phyloP scores from a whole-genome alignment of 1,140 invertebrate genomes.

The Procambarus virginalis region DNA sequence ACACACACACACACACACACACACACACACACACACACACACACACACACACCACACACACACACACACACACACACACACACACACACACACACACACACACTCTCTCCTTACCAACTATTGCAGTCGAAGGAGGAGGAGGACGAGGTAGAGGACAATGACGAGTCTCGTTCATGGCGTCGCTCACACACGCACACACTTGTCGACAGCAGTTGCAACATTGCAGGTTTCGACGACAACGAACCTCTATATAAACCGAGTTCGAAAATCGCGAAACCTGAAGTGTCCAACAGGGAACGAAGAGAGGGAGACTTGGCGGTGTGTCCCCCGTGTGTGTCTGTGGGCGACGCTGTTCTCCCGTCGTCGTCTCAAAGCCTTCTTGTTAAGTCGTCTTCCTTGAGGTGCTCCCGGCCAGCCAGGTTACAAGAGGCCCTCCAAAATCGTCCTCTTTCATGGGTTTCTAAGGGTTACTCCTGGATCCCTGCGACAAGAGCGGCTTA shows the following conservation, averaged over 20 bases:
- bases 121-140: no score
- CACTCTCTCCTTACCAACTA: not conserved
- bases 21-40: not conserved
- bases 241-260: slow-evolving; percentile 50
- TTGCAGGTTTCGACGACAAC: slow-evolving; percentile 67
- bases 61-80: slow-evolving; percentile 37
- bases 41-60: slow-evolving; percentile 35
- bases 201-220: slow-evolving; percentile 45
- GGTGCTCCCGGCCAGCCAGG: not conserved
- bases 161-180: not conserved
- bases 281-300: slow-evolving; percentile 47
- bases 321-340: not conserved
- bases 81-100: slow-evolving; percentile 36
- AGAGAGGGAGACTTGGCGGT: not conserved
- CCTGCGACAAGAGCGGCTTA: not conserved
- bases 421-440: not conserved
- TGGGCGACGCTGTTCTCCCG: not conserved
- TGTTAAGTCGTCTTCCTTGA: not conserved
- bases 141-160: no score
- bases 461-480: not conserved
- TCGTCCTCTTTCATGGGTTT: not conserved
- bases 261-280: slow-evolving; percentile 67
- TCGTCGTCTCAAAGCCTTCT: not conserved
- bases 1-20: not conserved
- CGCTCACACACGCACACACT: not conserved